Conservation (phyloP, 2,113 vertebrate species). For the Cyanoramphus novaezelandiae region DNA sequence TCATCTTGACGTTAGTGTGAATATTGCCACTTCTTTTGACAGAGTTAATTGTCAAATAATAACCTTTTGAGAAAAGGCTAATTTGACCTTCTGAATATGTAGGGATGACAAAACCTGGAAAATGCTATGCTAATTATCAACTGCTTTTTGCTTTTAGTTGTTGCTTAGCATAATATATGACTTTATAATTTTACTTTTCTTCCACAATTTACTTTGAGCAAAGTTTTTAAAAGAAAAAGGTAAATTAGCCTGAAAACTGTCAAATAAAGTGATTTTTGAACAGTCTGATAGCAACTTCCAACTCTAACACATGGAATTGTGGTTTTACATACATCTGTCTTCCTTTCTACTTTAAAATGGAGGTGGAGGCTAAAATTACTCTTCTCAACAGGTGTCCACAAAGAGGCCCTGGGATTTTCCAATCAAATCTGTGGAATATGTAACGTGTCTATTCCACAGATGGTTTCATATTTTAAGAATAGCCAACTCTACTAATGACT, state of each 20-base stretch:
- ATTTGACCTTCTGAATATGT: not conserved
- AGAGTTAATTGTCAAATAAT: not conserved
- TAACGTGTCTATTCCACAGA: constrained; percentile 45
- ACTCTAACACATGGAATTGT: not conserved
- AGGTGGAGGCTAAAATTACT: constrained; percentile 54
- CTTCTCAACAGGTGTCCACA: constrained; percentile 57
- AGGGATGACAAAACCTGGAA: not conserved
- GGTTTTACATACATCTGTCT: constrained; percentile 33
- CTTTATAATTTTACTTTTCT: not conserved
- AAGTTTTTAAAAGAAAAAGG: not conserved
- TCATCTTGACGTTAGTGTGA: not conserved
- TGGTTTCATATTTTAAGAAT: constrained; percentile 44
- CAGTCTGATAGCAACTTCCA: not conserved
- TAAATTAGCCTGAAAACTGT: not conserved
- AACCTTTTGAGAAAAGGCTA: not conserved
- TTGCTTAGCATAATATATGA: not conserved
- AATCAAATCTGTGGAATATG: constrained; percentile 57
- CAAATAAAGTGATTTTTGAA: not conserved
- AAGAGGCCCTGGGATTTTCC: constrained; percentile 54
- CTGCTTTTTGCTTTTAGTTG: not conserved
- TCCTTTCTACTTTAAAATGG: constrained; percentile 60
- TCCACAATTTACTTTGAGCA: not conserved
- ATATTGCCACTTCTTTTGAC: not conserved
- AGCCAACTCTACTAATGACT: constrained; percentile 14
- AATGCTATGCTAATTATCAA: not conserved